Evolutionary conservation across 1,140 invertebrate species (phyloP).

Genomic region (Drosophila insularis): DNA sequence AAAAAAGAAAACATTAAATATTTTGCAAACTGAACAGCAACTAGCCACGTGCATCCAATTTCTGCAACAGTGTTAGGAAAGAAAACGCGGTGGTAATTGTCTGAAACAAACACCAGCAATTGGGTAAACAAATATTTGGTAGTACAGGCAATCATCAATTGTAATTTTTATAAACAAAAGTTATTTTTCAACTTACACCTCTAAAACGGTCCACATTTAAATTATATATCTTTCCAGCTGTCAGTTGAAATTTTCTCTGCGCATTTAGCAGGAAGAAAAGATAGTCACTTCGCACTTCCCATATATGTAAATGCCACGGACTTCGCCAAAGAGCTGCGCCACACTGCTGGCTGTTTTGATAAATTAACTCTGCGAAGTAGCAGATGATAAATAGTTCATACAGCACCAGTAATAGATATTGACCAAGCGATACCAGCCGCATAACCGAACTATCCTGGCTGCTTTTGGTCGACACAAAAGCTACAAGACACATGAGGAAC

Average conservation of each 20-base stretch:
- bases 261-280: conserved; percentile 67
- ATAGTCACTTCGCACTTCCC: conserved; percentile 61
- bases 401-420: conserved; percentile 64
- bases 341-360: conserved; percentile 71
- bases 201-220: conserved; percentile 71
- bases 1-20: conserved; percentile 27
- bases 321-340: conserved; percentile 69
- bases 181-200: conserved; percentile 42
- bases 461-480: conserved; percentile 72
- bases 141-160: no score
- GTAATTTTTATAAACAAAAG: neutral
- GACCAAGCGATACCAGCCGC: conserved; percentile 65
- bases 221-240: conserved; percentile 69
- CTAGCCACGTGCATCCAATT: conserved; percentile 64
- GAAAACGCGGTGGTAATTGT: conserved; percentile 78
- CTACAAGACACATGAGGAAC: conserved; percentile 68
- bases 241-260: conserved; percentile 54
- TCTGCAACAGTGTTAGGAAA: conserved; percentile 72
- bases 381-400: conserved; percentile 75
- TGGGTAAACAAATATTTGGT: neutral
- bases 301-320: conserved; percentile 71
- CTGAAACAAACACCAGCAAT: conserved; percentile 29
- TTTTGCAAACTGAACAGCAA: conserved; percentile 16
- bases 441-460: conserved; percentile 66
- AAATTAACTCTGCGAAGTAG: conserved; percentile 72